Conservation (phyloP, 2,797 vertebrate genomes). For the Lophotriccus pileatus region DNA sequence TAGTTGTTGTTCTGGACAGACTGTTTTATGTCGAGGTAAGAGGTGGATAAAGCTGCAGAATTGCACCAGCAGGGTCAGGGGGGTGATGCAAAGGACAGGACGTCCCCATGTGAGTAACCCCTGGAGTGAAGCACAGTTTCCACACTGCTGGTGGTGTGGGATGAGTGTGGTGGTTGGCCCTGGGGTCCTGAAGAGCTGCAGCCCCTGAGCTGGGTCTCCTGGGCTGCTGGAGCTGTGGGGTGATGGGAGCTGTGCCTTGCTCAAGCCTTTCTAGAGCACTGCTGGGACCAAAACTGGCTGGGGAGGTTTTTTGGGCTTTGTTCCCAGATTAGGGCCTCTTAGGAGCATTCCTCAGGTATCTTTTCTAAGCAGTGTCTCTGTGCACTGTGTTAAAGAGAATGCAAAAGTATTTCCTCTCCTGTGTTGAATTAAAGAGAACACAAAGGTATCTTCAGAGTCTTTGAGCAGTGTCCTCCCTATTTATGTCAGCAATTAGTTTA, state of each 20-base stretch:
- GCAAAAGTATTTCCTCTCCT: neutral
- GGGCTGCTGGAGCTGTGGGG: neutral
- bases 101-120: neutral
- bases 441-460: neutral
- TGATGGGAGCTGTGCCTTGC: rapidly evolving
- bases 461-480: neutral
- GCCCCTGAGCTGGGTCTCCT: neutral
- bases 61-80: neutral
- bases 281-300: neutral
- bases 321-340: neutral
- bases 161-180: neutral
- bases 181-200: neutral
- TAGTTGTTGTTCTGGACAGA: neutral
- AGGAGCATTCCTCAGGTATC: neutral
- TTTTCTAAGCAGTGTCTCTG: neutral
- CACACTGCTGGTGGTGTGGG: neutral
- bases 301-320: neutral
- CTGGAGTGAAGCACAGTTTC: neutral
- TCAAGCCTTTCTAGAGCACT: neutral
- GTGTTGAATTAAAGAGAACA: neutral
- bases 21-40: neutral
- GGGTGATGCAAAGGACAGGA: neutral
- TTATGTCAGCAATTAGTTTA: slow-evolving; percentile 45
- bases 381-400: neutral
- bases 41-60: neutral